Base-by-base conservation (phyloP, 2,797 vertebrate species). In the Urophycis tenuis region DNA sequence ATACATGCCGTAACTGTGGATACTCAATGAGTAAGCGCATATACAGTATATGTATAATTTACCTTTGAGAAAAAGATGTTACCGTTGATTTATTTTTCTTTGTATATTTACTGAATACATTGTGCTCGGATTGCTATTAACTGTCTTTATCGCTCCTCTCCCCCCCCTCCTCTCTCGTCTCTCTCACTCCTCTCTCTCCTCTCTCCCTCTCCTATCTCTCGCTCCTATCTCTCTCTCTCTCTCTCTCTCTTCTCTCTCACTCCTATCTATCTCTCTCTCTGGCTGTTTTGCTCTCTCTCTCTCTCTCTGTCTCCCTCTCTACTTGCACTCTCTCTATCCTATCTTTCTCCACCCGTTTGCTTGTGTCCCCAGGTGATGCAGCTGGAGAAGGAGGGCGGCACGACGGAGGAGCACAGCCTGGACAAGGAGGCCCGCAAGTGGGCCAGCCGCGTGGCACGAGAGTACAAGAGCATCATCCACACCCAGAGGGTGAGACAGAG, bases 351-450 rank as follows among this genome's bases (percentile, higher is more conserved):
- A 29, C 34, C 12, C 25, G 22, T 32, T 25, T 71, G 22, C 11
- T 9, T 74, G 45, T 30, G 7, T 0, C 88, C 87, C 0, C 83
- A 99, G 97, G 96, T 96, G 76, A 84, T 91, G 17, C 95, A 98
- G 78, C 91, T 99, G 93, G 97, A 99, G 82, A 97, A 96, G 0
- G 96, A 99, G 88, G 95, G 95, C 0, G 96, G 96, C 1, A 97
- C 96, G 1, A 98, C 96, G 0, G 97, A 99, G 83, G 98, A 99
- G 88, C 97, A 99, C 94, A 99, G 98, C 87, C 92, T 99, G 84
- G 98, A 99, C 92, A 99, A 99, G 81, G 98, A 99, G 88, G 98
- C 98, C 75, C 94, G 97, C 73, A 99, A 97, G 79, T 99, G 97
- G 98, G 97, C 97, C 0, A 97, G 96, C 0, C 92, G 97, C 1